These are phyloP conservation scores for Hymenochirus boettgeri DNA, from an alignment of 2,113 vertebrate genomes.

Conservation along the genomic window DNA sequence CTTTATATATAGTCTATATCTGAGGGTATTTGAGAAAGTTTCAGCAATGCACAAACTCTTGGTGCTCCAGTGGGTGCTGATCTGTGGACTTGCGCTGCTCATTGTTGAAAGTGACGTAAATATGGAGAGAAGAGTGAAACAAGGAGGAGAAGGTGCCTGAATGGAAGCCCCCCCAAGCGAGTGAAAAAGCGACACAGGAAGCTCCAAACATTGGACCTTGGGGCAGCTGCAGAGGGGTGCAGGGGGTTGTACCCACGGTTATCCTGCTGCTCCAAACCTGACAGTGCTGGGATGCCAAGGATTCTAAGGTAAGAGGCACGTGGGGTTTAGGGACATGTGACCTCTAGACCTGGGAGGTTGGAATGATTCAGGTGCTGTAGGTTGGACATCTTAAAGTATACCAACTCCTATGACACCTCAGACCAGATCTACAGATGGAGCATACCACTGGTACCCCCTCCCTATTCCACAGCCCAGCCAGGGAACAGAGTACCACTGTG, in stretches of 20 bases:
- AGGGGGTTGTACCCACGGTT: slow-evolving; percentile 84
- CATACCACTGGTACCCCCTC: too few species aligned
- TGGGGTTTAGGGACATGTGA: not conserved
- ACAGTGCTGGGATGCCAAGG: slow-evolving; percentile 73
- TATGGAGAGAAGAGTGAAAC: slow-evolving; percentile 80
- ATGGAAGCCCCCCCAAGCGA: slow-evolving; percentile 84
- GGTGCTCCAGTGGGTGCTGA: slow-evolving; percentile 83
- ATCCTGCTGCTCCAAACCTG: slow-evolving; percentile 85
- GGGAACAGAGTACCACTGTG: too few species aligned
- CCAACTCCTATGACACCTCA: too few species aligned
- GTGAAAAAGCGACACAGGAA: slow-evolving; percentile 88
- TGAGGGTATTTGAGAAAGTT: not conserved
- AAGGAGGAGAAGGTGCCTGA: slow-evolving; percentile 87
- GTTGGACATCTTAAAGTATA: too few species aligned
- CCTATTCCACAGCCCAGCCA: too few species aligned
- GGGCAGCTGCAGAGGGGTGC: slow-evolving; percentile 73
- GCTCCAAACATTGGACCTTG: slow-evolving; percentile 70
- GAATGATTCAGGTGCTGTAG: too few species aligned
- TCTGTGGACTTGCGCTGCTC: slow-evolving; percentile 78
- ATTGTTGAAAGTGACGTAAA: slow-evolving; percentile 88
- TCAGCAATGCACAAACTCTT: slow-evolving; percentile 75
- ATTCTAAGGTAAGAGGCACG: slow-evolving; percentile 75
- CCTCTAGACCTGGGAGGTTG: too few species aligned
- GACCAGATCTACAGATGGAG: too few species aligned
- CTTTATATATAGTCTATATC: too few species aligned